Evolutionary conservation across 2,888 invertebrate species (phyloP), one percentile per base, ranked within the genome.

Genomic region (Calameuta pallipes): DNA sequence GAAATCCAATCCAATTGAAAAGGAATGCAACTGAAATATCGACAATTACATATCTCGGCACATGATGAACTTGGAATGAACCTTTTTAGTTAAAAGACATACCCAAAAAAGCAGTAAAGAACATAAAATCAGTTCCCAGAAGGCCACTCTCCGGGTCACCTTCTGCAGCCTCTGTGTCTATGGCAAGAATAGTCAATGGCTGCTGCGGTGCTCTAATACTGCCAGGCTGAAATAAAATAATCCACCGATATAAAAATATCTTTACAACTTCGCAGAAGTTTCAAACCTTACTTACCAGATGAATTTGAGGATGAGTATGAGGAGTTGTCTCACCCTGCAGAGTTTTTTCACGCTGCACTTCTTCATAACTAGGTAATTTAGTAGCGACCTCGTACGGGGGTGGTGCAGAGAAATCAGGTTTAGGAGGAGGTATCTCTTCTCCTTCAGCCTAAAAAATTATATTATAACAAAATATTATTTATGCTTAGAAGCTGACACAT

Each of bases 1-100:
- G 93, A 92, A 98, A 98, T 23, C 98, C 98, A 90, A 98, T 95
- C 98, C 98, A 98, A 93, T 98, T 98, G 93, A 98, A 98, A 75
- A 98, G 94, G 93, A 98, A 98, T 86, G 98, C 97, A 91, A 98
- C 98, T 97, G 93, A 74, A 93, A 93, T 69, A 68, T 11, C 56
- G 9, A 56, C 9, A 56, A 2, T 23, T 56, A 23, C 4, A 69
- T 69, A 23, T 56, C 23, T 56, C 15, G 56, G 9, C 23, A 56
- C 23, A 6, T 23, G 23, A 9, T 9, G 56, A 56, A 23, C 9
- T 56, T 9, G 9, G 23, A 56, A 6, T 23, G 9, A 56, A 23
- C 6, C 2, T 23, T 56, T 9, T 23, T 56, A 23, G 23, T 56
- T 56, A 1, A 56, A 15, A 23, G 73, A 84, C 92, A 93, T 92